A percentile compares a stretch with the other conserved stretches of the same genome.
Conservation (phyloP, 1,140 invertebrate species). For the Stegodyphus mimosarum region DNA sequence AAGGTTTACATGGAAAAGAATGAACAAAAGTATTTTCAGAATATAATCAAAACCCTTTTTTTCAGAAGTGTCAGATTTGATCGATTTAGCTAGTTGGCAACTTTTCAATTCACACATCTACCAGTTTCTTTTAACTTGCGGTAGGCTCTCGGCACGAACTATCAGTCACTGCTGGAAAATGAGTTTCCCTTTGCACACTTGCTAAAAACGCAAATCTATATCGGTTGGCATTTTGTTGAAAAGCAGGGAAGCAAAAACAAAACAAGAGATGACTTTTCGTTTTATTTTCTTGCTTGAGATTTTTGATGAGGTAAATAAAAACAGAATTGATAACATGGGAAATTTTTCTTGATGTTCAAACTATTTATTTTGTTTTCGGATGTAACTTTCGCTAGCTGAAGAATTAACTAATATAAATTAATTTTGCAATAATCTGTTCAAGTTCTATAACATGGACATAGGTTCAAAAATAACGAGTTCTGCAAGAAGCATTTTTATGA, state of each 20-base stretch:
- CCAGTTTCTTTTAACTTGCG: conserved; percentile 45
- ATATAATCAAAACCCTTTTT: conserved; percentile 45
- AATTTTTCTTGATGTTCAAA: too few species aligned
- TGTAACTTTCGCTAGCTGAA: too few species aligned
- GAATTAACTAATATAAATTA: too few species aligned
- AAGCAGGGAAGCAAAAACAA: background rate
- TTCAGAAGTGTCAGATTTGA: conserved; percentile 36
- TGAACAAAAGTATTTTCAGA: conserved; percentile 18
- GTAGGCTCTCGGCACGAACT: conserved; percentile 8
- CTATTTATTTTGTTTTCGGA: too few species aligned
- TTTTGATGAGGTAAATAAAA: background rate
- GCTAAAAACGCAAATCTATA: conserved; percentile 21
- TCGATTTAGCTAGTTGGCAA: conserved; percentile 51
- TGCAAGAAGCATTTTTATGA: too few species aligned
- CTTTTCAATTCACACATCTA: conserved; percentile 59
- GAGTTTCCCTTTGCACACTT: conserved; percentile 2
- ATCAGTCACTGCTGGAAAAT: conserved; percentile 43
- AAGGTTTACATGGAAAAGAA: conserved; percentile 8
- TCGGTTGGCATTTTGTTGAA: background rate
- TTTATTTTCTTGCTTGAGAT: background rate
- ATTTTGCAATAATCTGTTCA: too few species aligned
- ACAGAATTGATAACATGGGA: too few species aligned
- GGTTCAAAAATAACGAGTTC: too few species aligned
- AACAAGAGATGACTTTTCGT: background rate
- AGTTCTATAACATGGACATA: too few species aligned